Evolutionary conservation across 1,140 invertebrate species (phyloP), one percentile per base, ranked within the genome.

Genomic region (Drosophila busckii): DNA sequence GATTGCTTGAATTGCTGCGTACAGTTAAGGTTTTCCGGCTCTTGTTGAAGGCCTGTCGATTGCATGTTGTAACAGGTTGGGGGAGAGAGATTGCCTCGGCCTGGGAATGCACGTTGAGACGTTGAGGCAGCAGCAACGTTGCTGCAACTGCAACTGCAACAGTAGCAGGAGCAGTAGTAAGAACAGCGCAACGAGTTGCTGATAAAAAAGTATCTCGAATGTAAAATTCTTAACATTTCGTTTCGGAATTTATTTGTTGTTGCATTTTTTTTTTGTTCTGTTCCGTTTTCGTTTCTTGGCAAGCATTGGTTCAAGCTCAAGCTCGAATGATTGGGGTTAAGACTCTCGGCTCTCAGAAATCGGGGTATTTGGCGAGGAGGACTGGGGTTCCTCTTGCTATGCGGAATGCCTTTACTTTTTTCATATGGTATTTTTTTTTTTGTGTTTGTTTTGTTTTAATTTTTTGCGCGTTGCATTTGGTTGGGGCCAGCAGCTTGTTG

Each of bases 21-120:
- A 41, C 29, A n/a, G 29, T 13, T 50, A n/a, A 12, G n/a, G 23
- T 58, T 59, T 50, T 44, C 56, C 56, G 56, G n/a, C n/a, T 40
- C 50, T 54, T 60, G 56, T 48, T 55, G 41, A 28, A 45, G 45
- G 54, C 61, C 61, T 64, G 61, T 64, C 62, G 62, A 65, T 65
- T 54, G 62, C 62, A 65, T 65, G 62, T 65, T 49, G 35, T 65
- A 65, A 61, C 62, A 65, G 62, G 62, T 65, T 65, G 62, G 40
- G 23, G 19, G n/a, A n/a, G n/a, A n/a, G n/a, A n/a, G n/a, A n/a
- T n/a, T n/a, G 45, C 40, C 61, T 48, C 38, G 10, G 49, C 25
- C 35, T 42, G 55, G 53, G 55, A 64, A 59, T 64, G 54, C 54
- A 34, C 34, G 29, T 15, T 32, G 54, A 31, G 55, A 42, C 20